A percentile compares a stretch with the other conserved stretches of the same genome.
Evolutionary conservation across 2,113 vertebrate species (phyloP).

Genomic region (Hiodon alosoides): DNA sequence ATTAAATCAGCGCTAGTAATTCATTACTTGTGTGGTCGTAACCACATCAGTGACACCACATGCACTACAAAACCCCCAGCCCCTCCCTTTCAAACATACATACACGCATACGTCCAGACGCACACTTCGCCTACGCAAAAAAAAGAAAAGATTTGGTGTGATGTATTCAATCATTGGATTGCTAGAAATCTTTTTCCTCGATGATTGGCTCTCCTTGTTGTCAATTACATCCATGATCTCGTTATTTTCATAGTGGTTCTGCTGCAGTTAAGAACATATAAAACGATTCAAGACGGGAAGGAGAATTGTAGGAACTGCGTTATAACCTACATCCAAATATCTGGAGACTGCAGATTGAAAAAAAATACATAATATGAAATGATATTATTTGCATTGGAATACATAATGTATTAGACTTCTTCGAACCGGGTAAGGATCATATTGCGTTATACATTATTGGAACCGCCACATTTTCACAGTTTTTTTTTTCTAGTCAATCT

Average conservation of each 20-base stretch:
- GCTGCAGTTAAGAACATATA: conserved; percentile 61
- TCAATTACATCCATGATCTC: conserved; percentile 45
- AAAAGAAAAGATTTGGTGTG: background rate
- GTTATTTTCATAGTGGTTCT: conserved; percentile 24
- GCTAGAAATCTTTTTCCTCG: conserved; percentile 19
- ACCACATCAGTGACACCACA: conserved; percentile 9
- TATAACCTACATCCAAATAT: conserved; percentile 6
- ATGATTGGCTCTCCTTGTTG: conserved; percentile 45
- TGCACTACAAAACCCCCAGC: conserved; percentile 7
- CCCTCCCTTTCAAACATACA: too few species aligned
- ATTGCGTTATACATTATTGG: conserved; percentile 38
- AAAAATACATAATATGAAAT: conserved; percentile 18
- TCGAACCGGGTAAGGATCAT: conserved; percentile 54
- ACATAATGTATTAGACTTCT: conserved; percentile 55
- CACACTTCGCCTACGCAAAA: too few species aligned
- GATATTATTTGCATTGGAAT: conserved; percentile 28
- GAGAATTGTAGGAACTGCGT: background rate
- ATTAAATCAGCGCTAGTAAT: too few species aligned
- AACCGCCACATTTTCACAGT: conserved; percentile 50
- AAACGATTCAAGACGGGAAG: conserved; percentile 41
- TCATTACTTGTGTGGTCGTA: too few species aligned
- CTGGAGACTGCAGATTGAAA: too few species aligned
- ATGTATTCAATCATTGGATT: background rate
- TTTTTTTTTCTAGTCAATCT: background rate
- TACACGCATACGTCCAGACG: too few species aligned